Evolutionary conservation across 2,113 vertebrate genomes (phyloP).

Genomic region (Catharus minimus): DNA sequence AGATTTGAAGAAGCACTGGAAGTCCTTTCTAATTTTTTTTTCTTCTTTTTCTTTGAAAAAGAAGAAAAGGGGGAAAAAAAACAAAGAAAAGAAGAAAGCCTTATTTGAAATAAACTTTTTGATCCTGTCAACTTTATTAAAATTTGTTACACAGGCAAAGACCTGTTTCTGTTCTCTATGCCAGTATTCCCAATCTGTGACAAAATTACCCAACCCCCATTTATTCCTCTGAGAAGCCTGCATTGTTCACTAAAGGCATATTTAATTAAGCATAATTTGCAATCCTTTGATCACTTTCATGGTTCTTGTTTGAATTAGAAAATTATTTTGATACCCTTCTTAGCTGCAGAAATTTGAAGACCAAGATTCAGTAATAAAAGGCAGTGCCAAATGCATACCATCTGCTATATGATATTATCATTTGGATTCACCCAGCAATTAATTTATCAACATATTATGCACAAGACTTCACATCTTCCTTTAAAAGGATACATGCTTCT

Average conservation of each 20-base stretch:
- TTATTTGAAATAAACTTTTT: neutral
- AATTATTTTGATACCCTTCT: neutral
- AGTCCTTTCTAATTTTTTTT: neutral
- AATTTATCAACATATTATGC: neutral
- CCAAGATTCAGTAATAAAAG: neutral
- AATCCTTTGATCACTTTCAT: constrained; percentile 7
- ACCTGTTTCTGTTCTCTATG: neutral
- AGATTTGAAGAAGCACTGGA: neutral
- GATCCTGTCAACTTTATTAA: neutral
- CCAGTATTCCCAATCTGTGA: neutral
- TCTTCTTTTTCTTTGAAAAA: neutral
- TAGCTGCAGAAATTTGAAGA: neutral
- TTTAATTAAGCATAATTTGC: neutral
- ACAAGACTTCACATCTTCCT: neutral
- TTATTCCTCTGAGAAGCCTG: neutral
- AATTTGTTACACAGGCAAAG: neutral
- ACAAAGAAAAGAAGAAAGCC: neutral
- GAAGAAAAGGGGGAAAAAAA: neutral
- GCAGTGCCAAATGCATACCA: neutral
- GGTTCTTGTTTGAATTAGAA: neutral
- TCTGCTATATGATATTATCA: constrained; percentile 2
- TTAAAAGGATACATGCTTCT: neutral
- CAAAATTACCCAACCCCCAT: neutral
- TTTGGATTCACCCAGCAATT: neutral
- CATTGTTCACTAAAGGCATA: neutral